Conservation (phyloP, 2,797 vertebrate genomes). For the Hirundo rustica region DNA sequence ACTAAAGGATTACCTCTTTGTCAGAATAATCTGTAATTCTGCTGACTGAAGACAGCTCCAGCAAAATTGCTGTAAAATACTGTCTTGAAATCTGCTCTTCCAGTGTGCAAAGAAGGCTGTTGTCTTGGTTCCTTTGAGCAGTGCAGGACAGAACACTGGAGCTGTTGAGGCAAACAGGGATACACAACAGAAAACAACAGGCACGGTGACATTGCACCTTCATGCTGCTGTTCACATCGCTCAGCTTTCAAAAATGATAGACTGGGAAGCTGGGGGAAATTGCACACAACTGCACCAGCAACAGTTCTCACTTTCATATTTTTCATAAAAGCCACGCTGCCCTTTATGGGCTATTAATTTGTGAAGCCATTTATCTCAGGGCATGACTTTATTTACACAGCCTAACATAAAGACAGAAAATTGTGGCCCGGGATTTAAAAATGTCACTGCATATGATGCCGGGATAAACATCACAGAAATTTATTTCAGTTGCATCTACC, state of each 20-base stretch:
- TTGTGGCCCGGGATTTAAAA: background rate
- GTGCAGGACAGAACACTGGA: background rate
- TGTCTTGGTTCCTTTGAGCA: background rate
- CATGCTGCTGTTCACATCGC: background rate
- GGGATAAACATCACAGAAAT: slow-evolving; percentile 23
- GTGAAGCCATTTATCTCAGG: slow-evolving; percentile 11
- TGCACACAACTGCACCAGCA: background rate
- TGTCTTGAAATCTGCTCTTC: background rate
- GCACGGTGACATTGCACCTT: background rate
- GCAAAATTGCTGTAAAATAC: background rate
- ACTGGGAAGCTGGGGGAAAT: background rate
- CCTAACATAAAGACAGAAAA: background rate
- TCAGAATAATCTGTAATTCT: background rate
- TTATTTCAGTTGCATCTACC: background rate
- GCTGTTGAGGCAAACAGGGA: background rate
- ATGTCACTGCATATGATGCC: background rate
- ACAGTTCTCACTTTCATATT: background rate
- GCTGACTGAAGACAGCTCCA: background rate
- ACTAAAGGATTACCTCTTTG: background rate
- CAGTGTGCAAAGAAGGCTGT: background rate
- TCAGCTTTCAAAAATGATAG: background rate
- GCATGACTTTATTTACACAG: slow-evolving; percentile 2
- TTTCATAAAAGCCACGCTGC: background rate
- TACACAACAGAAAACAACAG: background rate
- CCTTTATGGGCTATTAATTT: slow-evolving; percentile 35